Conservation (phyloP, 1,140 invertebrate genomes). For the Globodera ellingtonae region DNA sequence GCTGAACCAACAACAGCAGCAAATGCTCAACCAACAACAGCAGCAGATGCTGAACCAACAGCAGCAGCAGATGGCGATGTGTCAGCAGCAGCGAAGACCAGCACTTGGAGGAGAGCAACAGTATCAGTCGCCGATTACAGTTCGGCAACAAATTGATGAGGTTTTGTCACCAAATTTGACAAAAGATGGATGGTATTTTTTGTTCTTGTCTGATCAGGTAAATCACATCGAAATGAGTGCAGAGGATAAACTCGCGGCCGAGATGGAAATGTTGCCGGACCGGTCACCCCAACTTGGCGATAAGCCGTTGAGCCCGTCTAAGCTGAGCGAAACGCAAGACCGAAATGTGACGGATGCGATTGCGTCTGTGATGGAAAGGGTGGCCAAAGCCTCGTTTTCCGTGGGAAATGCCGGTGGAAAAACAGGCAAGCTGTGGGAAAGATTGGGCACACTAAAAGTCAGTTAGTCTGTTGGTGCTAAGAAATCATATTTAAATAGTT, state of each 20-base stretch:
- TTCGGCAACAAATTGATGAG: conserved; percentile 18
- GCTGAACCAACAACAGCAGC: conserved; percentile 29
- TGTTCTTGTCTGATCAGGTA: not conserved
- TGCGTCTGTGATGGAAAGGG: conserved; percentile 36
- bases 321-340: conserved; percentile 29
- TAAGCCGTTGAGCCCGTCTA: conserved; percentile 27
- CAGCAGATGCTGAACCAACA: conserved; percentile 5
- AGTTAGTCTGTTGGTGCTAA: too few species aligned
- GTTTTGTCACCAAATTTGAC: not conserved
- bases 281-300: conserved; percentile 33
- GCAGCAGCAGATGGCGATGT: conserved; percentile 25
- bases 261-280: conserved; percentile 21
- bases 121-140: conserved; percentile 28
- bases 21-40: conserved; percentile 5
- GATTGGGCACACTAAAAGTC: not conserved
- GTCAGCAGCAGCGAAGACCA: not conserved
- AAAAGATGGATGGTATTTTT: not conserved
- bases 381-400: conserved; percentile 22
- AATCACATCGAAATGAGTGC: conserved; percentile 11
- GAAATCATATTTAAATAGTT: too few species aligned
- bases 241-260: conserved; percentile 15
- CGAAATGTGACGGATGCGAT: conserved; percentile 32
- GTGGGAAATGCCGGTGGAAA: conserved; percentile 5
- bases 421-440: conserved; percentile 1
- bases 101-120: not conserved